Percentiles rank a stretch among this genome's conserved stretches.
These are phyloP conservation scores for Corythornis vintsioides DNA, from an alignment of 2,113 vertebrate genomes.

Conservation along the genomic window DNA sequence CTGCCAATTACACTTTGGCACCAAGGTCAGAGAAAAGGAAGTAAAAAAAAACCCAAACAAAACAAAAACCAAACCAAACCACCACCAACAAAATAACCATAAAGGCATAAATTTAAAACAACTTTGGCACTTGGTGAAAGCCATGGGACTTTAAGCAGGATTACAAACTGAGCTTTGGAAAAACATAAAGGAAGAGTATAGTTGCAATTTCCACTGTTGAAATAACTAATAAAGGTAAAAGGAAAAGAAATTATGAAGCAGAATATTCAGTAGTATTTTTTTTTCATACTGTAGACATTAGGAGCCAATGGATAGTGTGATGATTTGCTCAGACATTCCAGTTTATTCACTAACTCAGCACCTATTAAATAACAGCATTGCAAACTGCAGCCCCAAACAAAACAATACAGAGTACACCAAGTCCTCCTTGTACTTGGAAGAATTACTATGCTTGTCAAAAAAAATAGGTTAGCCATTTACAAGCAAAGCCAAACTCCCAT, in stretches of 20 bases:
- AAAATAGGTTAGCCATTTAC: neutral
- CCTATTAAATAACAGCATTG: neutral
- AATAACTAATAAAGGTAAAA: neutral
- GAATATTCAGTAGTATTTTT: neutral
- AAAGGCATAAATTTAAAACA: neutral
- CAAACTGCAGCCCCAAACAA: neutral
- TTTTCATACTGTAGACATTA: neutral
- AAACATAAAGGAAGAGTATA: neutral
- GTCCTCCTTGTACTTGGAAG: neutral
- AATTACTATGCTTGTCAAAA: neutral
- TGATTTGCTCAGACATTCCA: neutral
- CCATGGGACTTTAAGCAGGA: neutral
- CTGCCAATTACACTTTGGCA: slow-evolving; percentile 29
- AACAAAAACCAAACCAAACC: no score
- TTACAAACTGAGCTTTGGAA: neutral
- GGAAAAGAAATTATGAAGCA: neutral
- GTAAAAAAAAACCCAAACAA: neutral
- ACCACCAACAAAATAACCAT: neutral
- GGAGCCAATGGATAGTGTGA: neutral
- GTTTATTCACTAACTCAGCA: neutral
- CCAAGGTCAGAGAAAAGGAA: neutral
- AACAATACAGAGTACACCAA: neutral
- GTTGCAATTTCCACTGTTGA: neutral
- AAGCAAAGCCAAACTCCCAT: neutral
- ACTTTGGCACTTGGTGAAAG: neutral